phyloP scores from a whole-genome alignment of 2,797 vertebrate genomes.

The Lycodopsis pacificus region DNA sequence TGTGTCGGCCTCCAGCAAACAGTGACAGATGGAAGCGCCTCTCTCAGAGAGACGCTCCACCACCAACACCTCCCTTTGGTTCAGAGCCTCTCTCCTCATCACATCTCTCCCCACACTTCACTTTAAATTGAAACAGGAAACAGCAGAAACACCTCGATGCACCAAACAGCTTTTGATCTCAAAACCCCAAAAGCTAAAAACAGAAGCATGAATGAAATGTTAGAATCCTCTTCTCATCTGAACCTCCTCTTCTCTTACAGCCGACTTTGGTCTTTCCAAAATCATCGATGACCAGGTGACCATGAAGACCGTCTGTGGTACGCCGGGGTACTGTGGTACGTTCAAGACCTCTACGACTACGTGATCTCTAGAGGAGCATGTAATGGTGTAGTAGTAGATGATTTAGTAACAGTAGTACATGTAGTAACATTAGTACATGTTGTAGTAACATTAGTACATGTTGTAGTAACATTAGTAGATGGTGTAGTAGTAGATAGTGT shows the following conservation, averaged over 20 bases:
- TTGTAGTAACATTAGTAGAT: background rate
- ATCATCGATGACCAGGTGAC: conserved; percentile 91
- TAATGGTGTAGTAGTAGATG: background rate
- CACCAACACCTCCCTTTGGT: conserved; percentile 9
- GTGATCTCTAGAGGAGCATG: background rate
- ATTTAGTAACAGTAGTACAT: too few species aligned
- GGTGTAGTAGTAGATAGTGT: background rate
- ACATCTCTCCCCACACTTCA: background rate
- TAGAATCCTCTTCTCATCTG: background rate
- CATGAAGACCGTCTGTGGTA: conserved; percentile 93
- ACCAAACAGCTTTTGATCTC: background rate
- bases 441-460: background rate
- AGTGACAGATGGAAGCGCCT: conserved; percentile 49
- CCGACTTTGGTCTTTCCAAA: conserved; percentile 92
- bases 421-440: background rate
- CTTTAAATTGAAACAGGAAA: conserved; percentile 30
- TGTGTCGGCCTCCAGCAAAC: conserved; percentile 23
- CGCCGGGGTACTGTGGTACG: conserved; percentile 92
- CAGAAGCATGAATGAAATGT: background rate
- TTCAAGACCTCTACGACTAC: background rate
- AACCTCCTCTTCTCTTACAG: conserved; percentile 66
- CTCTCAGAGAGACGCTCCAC: background rate
- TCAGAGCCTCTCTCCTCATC: conserved; percentile 34
- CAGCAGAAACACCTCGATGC: background rate
- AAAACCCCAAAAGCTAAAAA: background rate